phyloP scores from a whole-genome alignment of 2,797 vertebrate genomes.

The Paguma larvata region DNA sequence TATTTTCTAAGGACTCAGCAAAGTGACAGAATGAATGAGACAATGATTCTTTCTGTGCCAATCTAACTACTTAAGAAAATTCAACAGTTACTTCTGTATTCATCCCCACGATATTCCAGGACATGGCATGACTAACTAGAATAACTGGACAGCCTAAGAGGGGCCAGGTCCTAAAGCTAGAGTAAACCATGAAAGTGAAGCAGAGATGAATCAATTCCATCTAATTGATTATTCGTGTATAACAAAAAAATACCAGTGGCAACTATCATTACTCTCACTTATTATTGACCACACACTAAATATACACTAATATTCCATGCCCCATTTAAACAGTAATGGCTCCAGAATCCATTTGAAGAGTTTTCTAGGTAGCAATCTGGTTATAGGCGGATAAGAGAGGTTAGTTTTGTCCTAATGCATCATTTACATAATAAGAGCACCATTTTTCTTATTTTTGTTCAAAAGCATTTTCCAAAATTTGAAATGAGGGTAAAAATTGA shows the following conservation, averaged over 20 bases:
- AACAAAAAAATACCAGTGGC: neutral
- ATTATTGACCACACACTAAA: neutral
- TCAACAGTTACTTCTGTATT: neutral
- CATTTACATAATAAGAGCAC: neutral
- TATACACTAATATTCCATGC: neutral
- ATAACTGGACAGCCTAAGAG: neutral
- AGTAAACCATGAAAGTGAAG: neutral
- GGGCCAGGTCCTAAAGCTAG: neutral
- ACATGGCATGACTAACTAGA: neutral
- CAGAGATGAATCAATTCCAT: neutral
- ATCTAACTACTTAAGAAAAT: neutral
- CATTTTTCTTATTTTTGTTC: neutral
- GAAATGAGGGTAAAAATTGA: conserved; percentile 41
- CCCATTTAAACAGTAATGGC: neutral
- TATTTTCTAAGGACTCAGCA: conserved; percentile 39
- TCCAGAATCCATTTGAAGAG: neutral
- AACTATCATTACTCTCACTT: neutral
- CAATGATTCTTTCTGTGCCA: neutral
- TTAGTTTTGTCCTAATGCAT: neutral
- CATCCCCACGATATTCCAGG: neutral
- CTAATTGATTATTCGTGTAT: neutral
- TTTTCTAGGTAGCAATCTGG: neutral
- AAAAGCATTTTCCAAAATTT: conserved; percentile 20
- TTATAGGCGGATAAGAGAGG: neutral
- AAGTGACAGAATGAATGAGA: neutral